phyloP scores from a whole-genome alignment of 2,113 vertebrate genomes.

The Tyto alba region DNA sequence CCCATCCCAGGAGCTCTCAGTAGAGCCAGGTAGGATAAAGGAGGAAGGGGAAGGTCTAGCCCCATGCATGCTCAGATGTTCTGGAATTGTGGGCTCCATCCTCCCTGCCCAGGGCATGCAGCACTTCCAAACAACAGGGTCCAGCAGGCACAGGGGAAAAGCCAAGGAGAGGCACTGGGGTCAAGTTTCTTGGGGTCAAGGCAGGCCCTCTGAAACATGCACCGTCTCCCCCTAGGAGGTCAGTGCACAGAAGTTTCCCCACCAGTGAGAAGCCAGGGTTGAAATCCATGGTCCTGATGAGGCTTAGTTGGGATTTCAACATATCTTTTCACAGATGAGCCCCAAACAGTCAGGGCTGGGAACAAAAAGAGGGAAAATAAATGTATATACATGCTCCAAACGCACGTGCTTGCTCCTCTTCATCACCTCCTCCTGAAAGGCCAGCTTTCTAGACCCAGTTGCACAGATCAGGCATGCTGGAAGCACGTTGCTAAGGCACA shows the following conservation, averaged over 20 bases:
- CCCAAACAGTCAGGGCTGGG: neutral
- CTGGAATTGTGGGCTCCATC: neutral
- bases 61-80: fast-evolving
- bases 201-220: neutral
- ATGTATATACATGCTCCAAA: neutral
- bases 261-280: neutral
- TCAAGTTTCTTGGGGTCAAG: neutral
- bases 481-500: fast-evolving
- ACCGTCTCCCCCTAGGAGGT: neutral
- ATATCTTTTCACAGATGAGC: neutral
- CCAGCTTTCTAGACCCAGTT: neutral
- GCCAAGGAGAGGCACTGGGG: neutral
- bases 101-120: neutral
- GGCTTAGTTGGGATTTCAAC: neutral
- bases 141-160: neutral
- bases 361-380: neutral
- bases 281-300: neutral
- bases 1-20: neutral
- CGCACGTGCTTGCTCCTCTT: neutral
- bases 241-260: neutral
- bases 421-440: neutral
- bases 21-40: neutral
- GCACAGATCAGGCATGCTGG: fast-evolving
- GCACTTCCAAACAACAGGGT: neutral
- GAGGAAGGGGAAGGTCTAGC: neutral